These are phyloP conservation scores for Crocuta crocuta DNA, from an alignment of 2,113 vertebrate genomes.

Conservation along the genomic window DNA sequence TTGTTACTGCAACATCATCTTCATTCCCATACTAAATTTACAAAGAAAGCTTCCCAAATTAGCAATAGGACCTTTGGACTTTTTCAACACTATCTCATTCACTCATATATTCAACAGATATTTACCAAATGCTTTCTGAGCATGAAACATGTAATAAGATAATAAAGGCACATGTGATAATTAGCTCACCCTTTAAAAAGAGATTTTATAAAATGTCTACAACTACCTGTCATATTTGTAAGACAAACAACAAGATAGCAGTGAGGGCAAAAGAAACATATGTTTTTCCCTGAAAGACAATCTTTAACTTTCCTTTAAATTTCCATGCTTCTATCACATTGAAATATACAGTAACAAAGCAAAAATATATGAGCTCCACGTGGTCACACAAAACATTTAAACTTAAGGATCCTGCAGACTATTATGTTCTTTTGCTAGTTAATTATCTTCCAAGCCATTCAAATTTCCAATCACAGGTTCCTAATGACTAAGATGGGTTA, in stretches of 20 bases:
- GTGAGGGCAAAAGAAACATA: neutral
- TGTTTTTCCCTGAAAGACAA: neutral
- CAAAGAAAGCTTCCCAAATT: neutral
- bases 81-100: neutral
- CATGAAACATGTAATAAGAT: neutral
- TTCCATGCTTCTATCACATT: neutral
- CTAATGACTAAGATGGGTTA: neutral
- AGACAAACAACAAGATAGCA: neutral
- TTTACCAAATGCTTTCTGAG: neutral
- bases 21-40: neutral
- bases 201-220: neutral
- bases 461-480: neutral
- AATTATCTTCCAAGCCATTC: neutral
- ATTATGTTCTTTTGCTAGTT: neutral
- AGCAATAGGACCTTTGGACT: neutral
- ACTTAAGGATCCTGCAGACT: neutral
- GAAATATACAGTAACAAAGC: neutral
- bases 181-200: neutral
- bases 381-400: conserved; percentile 12
- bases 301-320: neutral
- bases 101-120: neutral
- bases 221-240: neutral
- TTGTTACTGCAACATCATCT: neutral
- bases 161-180: neutral
- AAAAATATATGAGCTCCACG: neutral